Evolutionary conservation across 1,140 invertebrate species (phyloP), one percentile per base, ranked within the genome.

Genomic region (Leptestheria dahalacensis): DNA sequence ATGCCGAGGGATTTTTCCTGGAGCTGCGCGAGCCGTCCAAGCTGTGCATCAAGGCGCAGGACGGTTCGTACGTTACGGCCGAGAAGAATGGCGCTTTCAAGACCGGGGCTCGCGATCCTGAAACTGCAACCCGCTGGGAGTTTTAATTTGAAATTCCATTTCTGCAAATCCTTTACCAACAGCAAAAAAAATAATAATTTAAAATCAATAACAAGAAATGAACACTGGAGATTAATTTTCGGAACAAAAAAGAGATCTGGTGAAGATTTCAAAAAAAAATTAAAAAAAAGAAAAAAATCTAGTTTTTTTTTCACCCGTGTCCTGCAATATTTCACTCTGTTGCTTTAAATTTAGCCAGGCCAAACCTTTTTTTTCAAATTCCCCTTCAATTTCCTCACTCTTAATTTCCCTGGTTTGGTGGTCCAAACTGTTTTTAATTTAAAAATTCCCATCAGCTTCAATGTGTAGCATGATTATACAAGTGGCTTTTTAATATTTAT

Each of bases 71-170:
- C 74, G 74, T 97, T 60, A 81, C 84, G 60, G 90, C 92, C 57
- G 89, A 89, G 67, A 96, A 97, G 76, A 97, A 96, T 73, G 93
- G 94, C 51, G 81, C 83, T 59, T 86, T 97, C 75, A 84, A 85
- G 68, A 79, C 94, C 41, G 84, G 85, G 25, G 86, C 85, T 57
- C 78, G 80, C 57, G 85, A 89, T 68, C 79, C 83, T 66, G 80
- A 84, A 59, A 78, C 77, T 59, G 88, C 90, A 65, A 93, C 90
- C 61, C 87, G 88, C 70, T 95, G 90, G 90, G 91, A 95, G 76
- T 95, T 92, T 73, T 94, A 90, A n/a, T n/a, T n/a, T n/a, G n/a
- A n/a, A n/a, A n/a, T n/a, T n/a, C n/a, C n/a, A n/a, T n/a, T n/a
- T n/a, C n/a, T n/a, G n/a, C n/a, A n/a, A n/a, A n/a, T n/a, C n/a